Evolutionary conservation across 2,888 invertebrate genomes (phyloP).

Genomic region (Agrochola litura): DNA sequence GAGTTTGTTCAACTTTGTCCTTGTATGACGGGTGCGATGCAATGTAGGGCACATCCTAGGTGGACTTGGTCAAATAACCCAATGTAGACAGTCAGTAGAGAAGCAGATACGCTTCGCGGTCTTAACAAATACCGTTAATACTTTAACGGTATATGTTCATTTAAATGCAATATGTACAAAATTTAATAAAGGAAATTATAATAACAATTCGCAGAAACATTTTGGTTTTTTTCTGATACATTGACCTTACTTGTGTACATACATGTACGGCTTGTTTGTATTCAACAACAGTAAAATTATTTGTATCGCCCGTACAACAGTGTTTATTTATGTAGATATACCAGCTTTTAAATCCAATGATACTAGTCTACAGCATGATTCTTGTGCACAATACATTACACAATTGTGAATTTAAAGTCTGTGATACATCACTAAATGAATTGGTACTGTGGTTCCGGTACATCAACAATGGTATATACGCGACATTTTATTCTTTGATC

Average conservation of each 20-base stretch:
- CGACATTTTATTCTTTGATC: conserved; percentile 36
- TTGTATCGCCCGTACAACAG: not conserved
- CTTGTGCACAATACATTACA: conserved; percentile 60
- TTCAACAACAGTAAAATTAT: not conserved
- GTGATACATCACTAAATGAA: conserved; percentile 68
- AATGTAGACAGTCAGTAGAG: not conserved
- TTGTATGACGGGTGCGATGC: not conserved
- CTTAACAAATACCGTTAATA: no score
- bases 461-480: conserved; percentile 56
- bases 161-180: no score
- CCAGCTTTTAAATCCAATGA: conserved; percentile 49
- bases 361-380: conserved; percentile 47
- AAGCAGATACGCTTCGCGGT: not conserved
- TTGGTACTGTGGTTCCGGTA: conserved; percentile 72
- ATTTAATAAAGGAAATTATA: not conserved
- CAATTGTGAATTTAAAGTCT: conserved; percentile 65
- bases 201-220: not conserved
- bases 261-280: not conserved
- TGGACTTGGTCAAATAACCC: not conserved
- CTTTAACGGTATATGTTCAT: not conserved
- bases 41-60: not conserved
- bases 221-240: not conserved
- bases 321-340: conserved; percentile 28
- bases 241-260: not conserved
- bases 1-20: conserved; percentile 37